phyloP scores from a whole-genome alignment of 2,797 vertebrate species.

The Amazona ochrocephala region DNA sequence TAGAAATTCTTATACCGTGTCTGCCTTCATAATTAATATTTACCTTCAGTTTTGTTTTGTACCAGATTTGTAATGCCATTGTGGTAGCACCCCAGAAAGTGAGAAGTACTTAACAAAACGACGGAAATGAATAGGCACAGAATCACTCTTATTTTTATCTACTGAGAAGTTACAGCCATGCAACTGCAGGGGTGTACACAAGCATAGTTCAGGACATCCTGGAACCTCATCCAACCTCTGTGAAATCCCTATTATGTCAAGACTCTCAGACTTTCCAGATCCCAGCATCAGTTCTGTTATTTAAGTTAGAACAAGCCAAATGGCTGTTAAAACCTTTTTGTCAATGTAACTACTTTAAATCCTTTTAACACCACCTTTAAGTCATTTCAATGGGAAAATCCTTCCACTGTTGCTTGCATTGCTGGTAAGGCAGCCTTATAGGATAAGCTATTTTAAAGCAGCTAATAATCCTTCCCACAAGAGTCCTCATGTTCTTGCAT shows the following conservation, averaged over 20 bases:
- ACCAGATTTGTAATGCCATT: not conserved
- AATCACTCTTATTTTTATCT: not conserved
- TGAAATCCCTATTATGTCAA: fast-evolving
- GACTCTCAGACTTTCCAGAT: not conserved
- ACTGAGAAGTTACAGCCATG: fast-evolving
- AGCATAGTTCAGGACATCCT: fast-evolving
- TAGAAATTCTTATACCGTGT: not conserved
- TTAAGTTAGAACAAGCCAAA: not conserved
- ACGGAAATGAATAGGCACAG: not conserved
- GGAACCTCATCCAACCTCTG: not conserved
- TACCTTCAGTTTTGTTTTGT: not conserved
- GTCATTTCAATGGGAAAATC: not conserved
- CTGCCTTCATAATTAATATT: not conserved
- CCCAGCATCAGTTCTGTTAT: not conserved
- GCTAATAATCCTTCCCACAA: not conserved
- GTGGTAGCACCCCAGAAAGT: not conserved
- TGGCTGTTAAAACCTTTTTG: not conserved
- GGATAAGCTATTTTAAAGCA: not conserved
- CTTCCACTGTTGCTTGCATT: not conserved
- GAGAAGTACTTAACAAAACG: not conserved
- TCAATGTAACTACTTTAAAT: not conserved
- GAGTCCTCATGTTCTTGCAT: fast-evolving
- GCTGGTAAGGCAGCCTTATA: not conserved
- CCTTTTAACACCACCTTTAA: not conserved
- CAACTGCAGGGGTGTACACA: fast-evolving